Evolutionary conservation across 1,140 invertebrate genomes (phyloP), one percentile per base, ranked within the genome.

Genomic region (Campodea augens): DNA sequence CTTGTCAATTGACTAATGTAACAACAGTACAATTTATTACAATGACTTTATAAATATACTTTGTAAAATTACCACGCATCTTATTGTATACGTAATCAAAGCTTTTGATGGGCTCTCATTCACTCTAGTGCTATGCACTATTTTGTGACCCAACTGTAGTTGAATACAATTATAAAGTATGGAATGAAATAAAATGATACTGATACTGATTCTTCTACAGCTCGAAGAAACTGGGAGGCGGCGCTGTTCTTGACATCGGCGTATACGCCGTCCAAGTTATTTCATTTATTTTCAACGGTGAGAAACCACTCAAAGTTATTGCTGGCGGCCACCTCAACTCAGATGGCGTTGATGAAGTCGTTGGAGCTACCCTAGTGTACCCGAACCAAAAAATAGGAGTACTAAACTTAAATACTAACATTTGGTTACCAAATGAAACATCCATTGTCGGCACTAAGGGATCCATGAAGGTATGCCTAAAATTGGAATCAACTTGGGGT

Each of bases 241-340:
- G 87, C 3, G 75, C 77, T 0, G 60, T 85, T 22, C 60, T 91
- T 18, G 85, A 90, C 58, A 62, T 92, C 32, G 89, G 87, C 0
- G 66, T 90, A 19, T 95, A 95, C 56, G 59, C 65, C 4, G 59
- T 91, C 12, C 85, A 92, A 55, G 73, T 81, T 19, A 71, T 74
- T 0, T 72, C 72, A 49, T 71, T 75, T 48, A 66, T 81, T n/a
- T 87, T 77, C 54, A 65, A 72, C 47, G 70, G 74, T 13, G 66
- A 73, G 47, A 60, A 56, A 44, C 72, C 72, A 2, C 7, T 32
- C 27, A 7, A 32, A 15, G 27, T 32, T 32, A 29, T 55, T 12
- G 69, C 75, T 1, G 58, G 58, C 25, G 84, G 83, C 21, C 62
- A 70, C 42, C 55, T 83, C 15, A 85, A 78, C 54, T 56, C 67